These are phyloP conservation scores for Erebia aethiops DNA, from an alignment of 2,888 invertebrate genomes.

Conservation along the genomic window DNA sequence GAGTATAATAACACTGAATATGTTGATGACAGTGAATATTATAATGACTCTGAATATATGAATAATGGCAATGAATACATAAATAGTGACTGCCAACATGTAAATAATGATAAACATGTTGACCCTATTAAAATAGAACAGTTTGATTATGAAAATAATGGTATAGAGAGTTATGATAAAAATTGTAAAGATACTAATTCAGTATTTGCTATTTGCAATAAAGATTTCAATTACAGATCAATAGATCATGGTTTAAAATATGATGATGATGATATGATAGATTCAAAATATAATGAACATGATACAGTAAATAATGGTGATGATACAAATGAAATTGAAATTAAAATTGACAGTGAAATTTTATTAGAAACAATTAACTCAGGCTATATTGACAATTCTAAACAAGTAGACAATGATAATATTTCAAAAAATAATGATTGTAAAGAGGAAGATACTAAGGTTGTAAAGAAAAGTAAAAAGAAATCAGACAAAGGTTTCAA, in stretches of 20 bases:
- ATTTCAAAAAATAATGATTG: not conserved
- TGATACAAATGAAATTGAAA: not conserved
- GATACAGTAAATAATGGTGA: not conserved
- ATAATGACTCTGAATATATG: slow-evolving; percentile 46
- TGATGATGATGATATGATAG: not conserved
- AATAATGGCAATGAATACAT: not conserved
- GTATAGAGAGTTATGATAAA: not conserved
- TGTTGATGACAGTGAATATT: slow-evolving; percentile 45
- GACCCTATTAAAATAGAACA: not conserved
- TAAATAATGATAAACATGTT: not conserved
- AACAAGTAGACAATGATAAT: not conserved
- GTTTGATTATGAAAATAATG: not conserved
- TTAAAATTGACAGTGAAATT: slow-evolving; percentile 4
- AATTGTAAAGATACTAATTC: not conserved
- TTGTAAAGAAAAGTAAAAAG: slow-evolving; percentile 38
- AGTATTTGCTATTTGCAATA: not conserved
- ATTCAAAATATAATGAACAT: slow-evolving; percentile 22
- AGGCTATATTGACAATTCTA: not conserved
- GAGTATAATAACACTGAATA: slow-evolving; percentile 36
- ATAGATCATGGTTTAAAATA: not conserved
- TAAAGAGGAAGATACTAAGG: slow-evolving; percentile 24
- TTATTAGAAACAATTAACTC: not conserved
- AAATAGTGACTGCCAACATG: not conserved
- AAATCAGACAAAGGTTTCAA: slow-evolving; percentile 51
- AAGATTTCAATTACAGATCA: not conserved